Evolutionary conservation across 2,113 vertebrate genomes (phyloP).

Genomic region (Sander lucioperca): DNA sequence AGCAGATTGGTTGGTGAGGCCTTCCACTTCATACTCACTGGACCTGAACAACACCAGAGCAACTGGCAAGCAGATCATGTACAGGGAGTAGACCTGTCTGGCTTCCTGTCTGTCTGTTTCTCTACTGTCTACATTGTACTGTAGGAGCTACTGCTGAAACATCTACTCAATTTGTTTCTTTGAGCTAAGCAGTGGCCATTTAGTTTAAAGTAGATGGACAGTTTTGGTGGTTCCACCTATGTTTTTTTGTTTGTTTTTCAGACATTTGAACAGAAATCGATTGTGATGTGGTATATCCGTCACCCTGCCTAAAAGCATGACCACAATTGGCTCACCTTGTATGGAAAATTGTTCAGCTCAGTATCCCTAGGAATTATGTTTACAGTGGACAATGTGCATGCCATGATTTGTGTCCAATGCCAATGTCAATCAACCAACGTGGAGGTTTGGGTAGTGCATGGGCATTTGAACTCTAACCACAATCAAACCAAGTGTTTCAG

Average conservation of each 20-base stretch:
- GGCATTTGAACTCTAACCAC: background rate
- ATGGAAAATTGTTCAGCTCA: background rate
- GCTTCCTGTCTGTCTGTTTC: constrained; percentile 17
- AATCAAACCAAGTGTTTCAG: background rate
- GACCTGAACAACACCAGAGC: constrained; percentile 59
- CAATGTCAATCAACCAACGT: no score
- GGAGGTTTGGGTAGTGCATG: no score
- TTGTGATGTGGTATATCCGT: background rate
- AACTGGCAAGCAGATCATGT: constrained; percentile 48
- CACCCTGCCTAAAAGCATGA: background rate
- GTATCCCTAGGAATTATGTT: background rate
- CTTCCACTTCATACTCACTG: constrained; percentile 49
- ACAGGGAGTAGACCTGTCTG: constrained; percentile 35
- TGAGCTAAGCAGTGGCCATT: background rate
- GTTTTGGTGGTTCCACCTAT: background rate
- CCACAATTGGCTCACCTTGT: background rate
- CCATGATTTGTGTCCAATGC: background rate
- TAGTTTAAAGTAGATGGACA: background rate
- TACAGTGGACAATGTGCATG: background rate
- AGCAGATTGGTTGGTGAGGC: constrained; percentile 51
- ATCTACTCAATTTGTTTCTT: background rate
- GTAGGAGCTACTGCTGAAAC: background rate
- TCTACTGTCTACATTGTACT: background rate
- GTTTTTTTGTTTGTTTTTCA: background rate
- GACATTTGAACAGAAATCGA: background rate